Base-by-base conservation (phyloP, 2,888 invertebrate genomes). In the Hipparchia sbordonii region DNA sequence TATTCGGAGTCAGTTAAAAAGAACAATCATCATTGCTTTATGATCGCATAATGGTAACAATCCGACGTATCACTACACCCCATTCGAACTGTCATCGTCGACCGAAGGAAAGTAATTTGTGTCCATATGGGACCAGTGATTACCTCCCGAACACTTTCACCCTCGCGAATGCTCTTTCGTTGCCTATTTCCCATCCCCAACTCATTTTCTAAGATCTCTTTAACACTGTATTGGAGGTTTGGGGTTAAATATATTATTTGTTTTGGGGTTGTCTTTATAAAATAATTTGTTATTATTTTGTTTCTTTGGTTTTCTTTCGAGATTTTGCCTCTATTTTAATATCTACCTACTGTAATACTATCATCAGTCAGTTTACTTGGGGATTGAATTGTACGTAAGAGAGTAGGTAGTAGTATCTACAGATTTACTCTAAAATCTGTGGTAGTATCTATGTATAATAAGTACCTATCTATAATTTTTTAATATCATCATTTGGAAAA, bases 61-160 rank as follows among this genome's bases (percentile, higher is more conserved):
- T 67, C 69, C 74, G 68, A 72, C 72, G 72, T 77, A 78, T 77
- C 77, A 74, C 71, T 70, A 72, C 87, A 87, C 91, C 91, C 91
- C 83, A 89, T 88, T 82, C 87, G 82, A 85, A 85, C 86, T 90
- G 92, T 92, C 92, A 91, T 90, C 90, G 87, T 81, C 85, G 86
- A 88, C 84, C 84, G 87, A 86, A 86, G 87, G 86, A 89, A 93
- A 91, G 91, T 92, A 92, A 93, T 93, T 92, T 91, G 90, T 90
- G 89, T 83, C 93, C 93, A 93, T 93, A 93, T 93, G 93, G 92
- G 91, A 89, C 88, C 88, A 81, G 89, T 91, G 92, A 93, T 93
- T 92, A 91, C 91, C 91, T 90, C 87, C 88, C 85, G 87, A 91
- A 88, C 85, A 88, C 87, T 87, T 81, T 80, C 85, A 85, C 89